Evolutionary conservation across 1,140 invertebrate species (phyloP), one percentile per base, ranked within the genome.

Genomic region (Bombus breviceps): DNA sequence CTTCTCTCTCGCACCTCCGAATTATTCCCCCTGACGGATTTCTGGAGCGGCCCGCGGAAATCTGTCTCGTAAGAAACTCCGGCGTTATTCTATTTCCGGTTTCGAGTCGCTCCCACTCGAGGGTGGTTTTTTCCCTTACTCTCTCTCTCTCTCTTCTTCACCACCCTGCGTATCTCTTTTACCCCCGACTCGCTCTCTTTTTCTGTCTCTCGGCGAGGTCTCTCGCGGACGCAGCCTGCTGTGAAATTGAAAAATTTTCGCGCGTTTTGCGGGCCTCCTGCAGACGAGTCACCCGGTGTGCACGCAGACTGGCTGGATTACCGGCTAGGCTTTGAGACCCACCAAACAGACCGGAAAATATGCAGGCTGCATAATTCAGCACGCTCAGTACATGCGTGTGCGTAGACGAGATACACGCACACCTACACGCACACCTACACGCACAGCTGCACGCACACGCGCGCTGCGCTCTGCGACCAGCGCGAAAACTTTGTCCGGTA

Each of bases 261-360:
- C 92, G 89, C 90, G 92, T 92, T 92, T 92, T 93, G 91, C 92
- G 88, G 92, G 91, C 92, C 93, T 94, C 92, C 93, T 92, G 91
- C 88, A 92, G 92, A 89, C 91, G 87, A 88, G 92, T 92, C 88
- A 89, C 75, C 84, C 87, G 80, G 69, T 86, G 88, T 81, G 90
- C 86, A 81, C 81, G 85, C 88, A 86, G 91, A 90, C 88, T 92
- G 88, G 86, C 87, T 88, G 87, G 91, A 88, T 92, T 93, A 92
- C 93, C 91, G 93, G 93, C 93, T 94, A 94, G 92, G 92, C 93
- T 94, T 94, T 94, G 92, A 94, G 92, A 94, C 92, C 92, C 93
- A 94, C 93, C 94, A 94, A 95, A 95, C 94, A 95, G 94, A 94
- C 94, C 94, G 93, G 94, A 95, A 94, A 94, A 95, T 94, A 94